phyloP scores from a whole-genome alignment of 2,888 invertebrate genomes.

The Euphydryas editha region DNA sequence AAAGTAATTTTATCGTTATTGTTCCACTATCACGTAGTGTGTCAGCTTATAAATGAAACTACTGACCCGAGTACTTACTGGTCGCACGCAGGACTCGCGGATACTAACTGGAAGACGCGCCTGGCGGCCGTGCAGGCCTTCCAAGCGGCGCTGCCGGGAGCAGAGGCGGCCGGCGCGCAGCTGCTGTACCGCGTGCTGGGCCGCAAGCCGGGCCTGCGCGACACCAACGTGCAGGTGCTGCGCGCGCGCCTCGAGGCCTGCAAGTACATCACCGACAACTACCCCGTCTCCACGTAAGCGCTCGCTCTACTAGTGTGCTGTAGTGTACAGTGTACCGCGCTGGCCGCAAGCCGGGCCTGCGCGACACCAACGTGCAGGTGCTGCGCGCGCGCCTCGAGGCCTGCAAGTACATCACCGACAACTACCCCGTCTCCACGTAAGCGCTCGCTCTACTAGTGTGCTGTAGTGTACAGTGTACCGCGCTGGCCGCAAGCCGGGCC shows the following conservation, averaged over 20 bases:
- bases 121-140: constrained; percentile 90
- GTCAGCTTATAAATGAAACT: too few relatives aligned
- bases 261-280: constrained; percentile 90
- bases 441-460: too few relatives aligned
- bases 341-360: too few relatives aligned
- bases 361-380: constrained; percentile 97
- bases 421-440: constrained; percentile 87
- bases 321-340: too few relatives aligned
- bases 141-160: constrained; percentile 81
- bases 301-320: too few relatives aligned
- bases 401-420: constrained; percentile 90
- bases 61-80: too few relatives aligned
- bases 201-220: constrained; percentile 9
- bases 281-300: constrained; percentile 87
- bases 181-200: constrained; percentile 87
- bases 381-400: constrained; percentile 92
- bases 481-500: constrained; percentile 81
- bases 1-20: too few relatives aligned
- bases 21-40: too few relatives aligned
- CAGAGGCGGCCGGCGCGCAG: constrained; percentile 79
- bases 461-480: not conserved
- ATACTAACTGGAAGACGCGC: constrained; percentile 94
- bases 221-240: constrained; percentile 89
- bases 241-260: constrained; percentile 92
- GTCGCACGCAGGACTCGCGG: constrained; percentile 83